Evolutionary conservation across 2,113 vertebrate genomes (phyloP).

Genomic region (Ploceus nigricollis): DNA sequence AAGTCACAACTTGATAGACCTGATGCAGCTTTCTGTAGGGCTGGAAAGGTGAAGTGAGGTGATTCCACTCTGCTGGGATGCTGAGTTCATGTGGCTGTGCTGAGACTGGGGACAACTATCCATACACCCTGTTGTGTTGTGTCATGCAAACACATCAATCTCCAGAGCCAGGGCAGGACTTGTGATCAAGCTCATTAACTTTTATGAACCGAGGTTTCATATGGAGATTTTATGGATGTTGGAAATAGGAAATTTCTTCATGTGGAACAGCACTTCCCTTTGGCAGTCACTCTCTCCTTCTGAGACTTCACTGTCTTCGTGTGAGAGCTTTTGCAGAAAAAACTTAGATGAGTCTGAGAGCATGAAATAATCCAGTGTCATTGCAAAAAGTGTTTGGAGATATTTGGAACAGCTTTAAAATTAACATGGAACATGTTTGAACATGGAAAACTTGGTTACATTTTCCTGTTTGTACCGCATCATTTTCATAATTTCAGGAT

Average conservation of each 20-base stretch:
- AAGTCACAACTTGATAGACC: background rate
- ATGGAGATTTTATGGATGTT: background rate
- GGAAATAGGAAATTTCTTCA: background rate
- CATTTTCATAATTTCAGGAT: background rate
- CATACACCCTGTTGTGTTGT: background rate
- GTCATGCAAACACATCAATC: background rate
- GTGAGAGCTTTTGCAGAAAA: background rate
- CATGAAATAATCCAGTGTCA: background rate
- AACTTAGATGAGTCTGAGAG: background rate
- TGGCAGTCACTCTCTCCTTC: background rate
- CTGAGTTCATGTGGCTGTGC: background rate
- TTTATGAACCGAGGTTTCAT: background rate
- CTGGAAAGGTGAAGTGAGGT: background rate
- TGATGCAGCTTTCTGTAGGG: background rate
- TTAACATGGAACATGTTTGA: background rate
- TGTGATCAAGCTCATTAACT: background rate
- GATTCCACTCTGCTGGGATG: background rate
- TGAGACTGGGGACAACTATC: background rate
- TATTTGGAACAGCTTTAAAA: background rate
- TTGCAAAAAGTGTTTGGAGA: background rate
- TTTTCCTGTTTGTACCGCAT: background rate
- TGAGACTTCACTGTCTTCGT: background rate
- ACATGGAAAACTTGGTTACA: background rate
- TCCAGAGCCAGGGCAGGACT: background rate
- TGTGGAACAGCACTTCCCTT: background rate